A percentile compares a stretch with the other conserved stretches of the same genome.
These are phyloP conservation scores for Apistogramma diplotaenia DNA, from an alignment of 2,113 vertebrate genomes.

Conservation along the genomic window DNA sequence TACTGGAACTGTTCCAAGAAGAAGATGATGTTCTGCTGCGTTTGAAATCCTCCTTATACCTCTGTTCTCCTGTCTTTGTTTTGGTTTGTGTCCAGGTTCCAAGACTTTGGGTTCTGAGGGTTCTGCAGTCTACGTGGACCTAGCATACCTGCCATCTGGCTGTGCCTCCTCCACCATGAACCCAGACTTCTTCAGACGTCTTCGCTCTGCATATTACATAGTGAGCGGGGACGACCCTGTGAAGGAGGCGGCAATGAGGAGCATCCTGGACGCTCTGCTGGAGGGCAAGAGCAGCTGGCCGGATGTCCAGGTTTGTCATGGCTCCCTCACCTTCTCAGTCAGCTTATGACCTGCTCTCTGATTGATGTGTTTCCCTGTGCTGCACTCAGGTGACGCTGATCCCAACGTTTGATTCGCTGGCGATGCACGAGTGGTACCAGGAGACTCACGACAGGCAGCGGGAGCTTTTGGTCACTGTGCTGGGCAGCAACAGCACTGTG, in stretches of 20 bases:
- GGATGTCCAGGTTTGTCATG: conserved; percentile 77
- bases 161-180: conserved; percentile 77
- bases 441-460: conserved; percentile 84
- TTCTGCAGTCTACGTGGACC: conserved; percentile 81
- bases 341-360: background rate
- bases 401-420: conserved; percentile 89
- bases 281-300: conserved; percentile 85
- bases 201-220: conserved; percentile 88
- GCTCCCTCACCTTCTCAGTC: too few relatives aligned
- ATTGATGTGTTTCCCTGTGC: background rate
- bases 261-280: conserved; percentile 85
- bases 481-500: conserved; percentile 93
- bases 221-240: conserved; percentile 86
- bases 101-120: conserved; percentile 23
- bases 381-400: conserved; percentile 86
- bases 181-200: conserved; percentile 81
- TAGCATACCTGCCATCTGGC: conserved; percentile 89
- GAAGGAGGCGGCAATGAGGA: conserved; percentile 80
- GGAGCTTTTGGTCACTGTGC: conserved; percentile 84
- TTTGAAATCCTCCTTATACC: background rate
- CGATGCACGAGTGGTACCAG: conserved; percentile 92
- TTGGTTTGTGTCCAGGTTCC: background rate
- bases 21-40: background rate
- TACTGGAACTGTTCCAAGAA: background rate
- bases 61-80: background rate